Conservation (phyloP, 37 sponge, comb jelly and placozoan genomes). For the Axinella damicornis region DNA sequence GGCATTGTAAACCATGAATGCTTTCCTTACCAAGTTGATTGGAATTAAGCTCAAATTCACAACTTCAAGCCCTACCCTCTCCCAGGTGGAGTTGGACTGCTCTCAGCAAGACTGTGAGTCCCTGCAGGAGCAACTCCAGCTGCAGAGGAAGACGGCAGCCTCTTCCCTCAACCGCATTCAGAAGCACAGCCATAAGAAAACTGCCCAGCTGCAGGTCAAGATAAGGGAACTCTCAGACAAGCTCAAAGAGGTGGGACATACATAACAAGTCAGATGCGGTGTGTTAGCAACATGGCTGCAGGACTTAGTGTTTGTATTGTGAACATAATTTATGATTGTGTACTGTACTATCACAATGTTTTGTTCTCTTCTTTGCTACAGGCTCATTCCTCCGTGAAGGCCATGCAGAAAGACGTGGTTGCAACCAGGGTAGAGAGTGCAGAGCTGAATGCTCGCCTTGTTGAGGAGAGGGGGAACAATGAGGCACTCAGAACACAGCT, state of each 20-base stretch:
- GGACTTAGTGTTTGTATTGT: no score
- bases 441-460: no score
- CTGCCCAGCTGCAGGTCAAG: background rate
- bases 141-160: conserved; percentile 60
- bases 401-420: background rate
- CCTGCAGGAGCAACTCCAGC: conserved; percentile 43
- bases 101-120: conserved; percentile 22
- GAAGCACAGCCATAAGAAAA: conserved; percentile 9
- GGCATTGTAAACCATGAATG: no score
- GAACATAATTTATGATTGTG: no score
- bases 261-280: no score
- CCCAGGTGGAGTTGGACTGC: conserved; percentile 10
- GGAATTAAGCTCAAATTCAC: no score
- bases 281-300: no score
- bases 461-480: background rate
- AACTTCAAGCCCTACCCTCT: no score
- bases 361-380: background rate
- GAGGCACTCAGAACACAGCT: background rate
- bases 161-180: conserved; percentile 50
- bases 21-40: no score
- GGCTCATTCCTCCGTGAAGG: no score
- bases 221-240: conserved; percentile 18
- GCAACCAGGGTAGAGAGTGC: no score
- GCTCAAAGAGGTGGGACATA: conserved; percentile 40
- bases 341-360: no score